Base-by-base conservation (phyloP, 2,113 vertebrate genomes). In the Gasterosteus aculeatus region DNA sequence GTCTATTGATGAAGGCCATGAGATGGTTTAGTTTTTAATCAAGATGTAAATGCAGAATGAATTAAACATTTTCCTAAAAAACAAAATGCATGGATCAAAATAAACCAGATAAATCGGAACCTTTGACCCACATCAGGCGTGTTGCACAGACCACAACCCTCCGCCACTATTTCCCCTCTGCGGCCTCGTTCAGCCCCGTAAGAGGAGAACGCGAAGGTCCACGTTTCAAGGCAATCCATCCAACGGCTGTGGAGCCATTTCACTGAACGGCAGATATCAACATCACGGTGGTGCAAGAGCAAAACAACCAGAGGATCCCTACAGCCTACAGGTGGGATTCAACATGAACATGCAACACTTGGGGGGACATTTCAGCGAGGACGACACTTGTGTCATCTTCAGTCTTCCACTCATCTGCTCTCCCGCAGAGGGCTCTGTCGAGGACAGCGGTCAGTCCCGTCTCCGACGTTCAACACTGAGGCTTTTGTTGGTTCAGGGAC, bases 401-500 rank as follows among this genome's bases (percentile, higher is more conserved):
- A 15, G 67, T 38, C 60, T 57, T 31, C n/a, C 19, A 10, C 1
- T 64, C 38, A 0, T 18, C 10, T 54, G 22, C 58, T 1, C 0
- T 31, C 62, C 29, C 16, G 69, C 49, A n/a, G 41, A 19, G n/a
- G 10, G 22, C n/a, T 44, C 26, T 42, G 41, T 49, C 29, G 58
- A 56, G 63, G 51, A 72, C 68, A 41, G 47, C 38, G 58, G 61
- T 59, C 60, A 3, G 54, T 56, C 77, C 63, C 54, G 65, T 69
- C 64, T 65, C 51, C 63, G n/a, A 65, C 46, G 66, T 29, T 29
- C 46, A 60, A 77, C 85, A 72, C 74, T 76, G 72, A 35, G 57
- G 63, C 85, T 85, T 26, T 86, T 92, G 88, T 93, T 90, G 82
- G 69, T 78, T 72, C 78, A 56, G 69, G 29, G 74, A 73, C 79